A percentile compares a stretch with the other conserved stretches of the same genome.
phyloP scores from a whole-genome alignment of 35 echinoderm and acorn worm species.

The Eucidaris tribuloides region DNA sequence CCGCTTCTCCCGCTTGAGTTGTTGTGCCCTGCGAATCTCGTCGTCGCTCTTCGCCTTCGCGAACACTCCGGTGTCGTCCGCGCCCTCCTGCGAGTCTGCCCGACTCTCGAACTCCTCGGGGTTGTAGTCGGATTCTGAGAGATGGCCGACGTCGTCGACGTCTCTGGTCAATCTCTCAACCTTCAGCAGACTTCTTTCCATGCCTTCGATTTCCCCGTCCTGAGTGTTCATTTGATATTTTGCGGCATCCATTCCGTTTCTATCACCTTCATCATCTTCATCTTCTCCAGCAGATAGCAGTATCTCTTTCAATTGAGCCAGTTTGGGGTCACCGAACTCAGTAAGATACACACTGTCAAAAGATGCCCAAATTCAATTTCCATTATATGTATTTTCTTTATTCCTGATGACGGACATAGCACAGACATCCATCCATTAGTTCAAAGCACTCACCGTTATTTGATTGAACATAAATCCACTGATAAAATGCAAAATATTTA shows the following conservation, averaged over 20 bases:
- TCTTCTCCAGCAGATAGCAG: background rate
- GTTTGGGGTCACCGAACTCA: background rate
- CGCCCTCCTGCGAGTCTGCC: background rate
- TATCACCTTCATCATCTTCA: background rate
- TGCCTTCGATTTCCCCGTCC: background rate
- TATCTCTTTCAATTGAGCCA: background rate
- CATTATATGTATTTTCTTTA: too few relatives aligned
- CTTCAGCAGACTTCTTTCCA: conserved; percentile 25
- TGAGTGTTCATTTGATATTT: background rate
- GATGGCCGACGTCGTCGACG: conserved; percentile 52
- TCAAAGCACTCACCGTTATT: too few relatives aligned
- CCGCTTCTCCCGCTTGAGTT: conserved; percentile 29
- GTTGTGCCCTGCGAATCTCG: conserved; percentile 38
- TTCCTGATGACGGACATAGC: too few relatives aligned
- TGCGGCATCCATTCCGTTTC: background rate
- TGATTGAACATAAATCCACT: too few relatives aligned
- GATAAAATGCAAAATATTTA: too few relatives aligned
- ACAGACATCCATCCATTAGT: too few relatives aligned
- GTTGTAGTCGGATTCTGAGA: conserved; percentile 32
- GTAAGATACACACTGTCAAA: background rate
- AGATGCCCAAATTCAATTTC: too few relatives aligned
- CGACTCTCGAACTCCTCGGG: conserved; percentile 2
- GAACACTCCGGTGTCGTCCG: conserved; percentile 31
- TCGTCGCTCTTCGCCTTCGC: conserved; percentile 60
- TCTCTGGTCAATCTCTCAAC: conserved; percentile 13